These are phyloP conservation scores for Ostrea edulis DNA, from an alignment of 1,140 invertebrate genomes.

Conservation along the genomic window DNA sequence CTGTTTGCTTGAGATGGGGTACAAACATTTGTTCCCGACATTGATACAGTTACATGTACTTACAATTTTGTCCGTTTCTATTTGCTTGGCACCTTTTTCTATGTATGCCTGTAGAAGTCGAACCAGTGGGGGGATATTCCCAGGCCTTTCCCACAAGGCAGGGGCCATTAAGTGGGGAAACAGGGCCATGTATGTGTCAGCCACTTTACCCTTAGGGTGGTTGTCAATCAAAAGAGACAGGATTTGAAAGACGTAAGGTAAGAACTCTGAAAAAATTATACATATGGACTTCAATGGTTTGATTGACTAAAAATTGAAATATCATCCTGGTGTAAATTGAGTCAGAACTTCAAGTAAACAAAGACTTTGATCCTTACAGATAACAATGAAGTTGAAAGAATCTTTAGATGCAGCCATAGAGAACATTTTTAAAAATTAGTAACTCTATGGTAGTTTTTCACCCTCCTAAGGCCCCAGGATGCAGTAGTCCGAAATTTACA, in stretches of 20 bases:
- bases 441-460: too few relatives aligned
- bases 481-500: too few relatives aligned
- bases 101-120: slow-evolving; percentile 93
- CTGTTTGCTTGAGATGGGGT: too few relatives aligned
- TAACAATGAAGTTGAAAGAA: too few relatives aligned
- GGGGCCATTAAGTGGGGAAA: slow-evolving; percentile 93
- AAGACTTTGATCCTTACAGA: too few relatives aligned
- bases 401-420: too few relatives aligned
- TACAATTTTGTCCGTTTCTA: slow-evolving; percentile 83
- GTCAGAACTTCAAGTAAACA: too few relatives aligned
- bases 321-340: too few relatives aligned
- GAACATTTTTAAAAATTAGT: too few relatives aligned
- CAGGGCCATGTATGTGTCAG: slow-evolving; percentile 92
- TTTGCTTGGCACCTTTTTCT: slow-evolving; percentile 86
- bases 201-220: slow-evolving; percentile 82
- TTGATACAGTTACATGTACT: slow-evolving; percentile 57
- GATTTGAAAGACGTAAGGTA: slow-evolving; percentile 98
- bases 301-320: neutral
- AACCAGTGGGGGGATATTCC: slow-evolving; percentile 94
- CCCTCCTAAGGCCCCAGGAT: too few relatives aligned
- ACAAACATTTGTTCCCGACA: too few relatives aligned
- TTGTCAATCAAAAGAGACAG: slow-evolving; percentile 94
- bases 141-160: slow-evolving; percentile 93
- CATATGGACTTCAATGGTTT: neutral
- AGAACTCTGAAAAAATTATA: slow-evolving; percentile 87